Evolutionary conservation across 1,140 invertebrate species (phyloP), one percentile per base, ranked within the genome.

Genomic region (Zaprionus nigranus): DNA sequence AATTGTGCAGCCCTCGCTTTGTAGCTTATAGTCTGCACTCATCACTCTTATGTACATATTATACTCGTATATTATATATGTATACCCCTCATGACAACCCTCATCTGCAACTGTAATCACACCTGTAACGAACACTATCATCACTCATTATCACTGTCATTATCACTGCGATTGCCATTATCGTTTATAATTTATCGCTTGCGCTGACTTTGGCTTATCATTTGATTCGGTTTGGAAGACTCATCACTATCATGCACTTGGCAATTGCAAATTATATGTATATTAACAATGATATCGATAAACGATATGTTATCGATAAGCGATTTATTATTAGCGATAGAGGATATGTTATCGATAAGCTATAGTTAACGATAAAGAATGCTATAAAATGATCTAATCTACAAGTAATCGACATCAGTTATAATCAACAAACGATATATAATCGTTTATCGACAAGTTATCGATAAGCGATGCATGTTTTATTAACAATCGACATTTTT

Each of bases 201-300:
- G 36, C 36, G 13, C 36, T 13, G 40, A 46, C 5, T 46, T 56
- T 56, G 20, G 13, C 20, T 67, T 72, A 65, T 66, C 46, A 34
- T 74, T 74, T 74, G 57, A 26, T 38, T 60, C n/a, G n/a, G 30
- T 71, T 71, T 5, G 3, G 3, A 22, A 59, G 53, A 72, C 69
- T 20, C 49, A 26, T 20, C n/a, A 46, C 40, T 64, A 64, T 71
- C 38, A 56, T 72, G 54, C 62, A 66, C 62, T 54, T 66, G 57
- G 54, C 57, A 54, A 28, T 57, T 57, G 12, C 26, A 28, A 28
- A 40, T 2, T 3, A 3, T 46, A 57, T 49, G 20, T 49, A 36
- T 68, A 22, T 30, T 34, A 54, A 66, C 76, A 43, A 11, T 54
- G 28, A 12, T 34, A 34, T 11, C 9, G 30, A 11, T 1, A n/a